Evolutionary conservation across 2,113 vertebrate genomes (phyloP).

Genomic region (Oostethus manadensis): DNA sequence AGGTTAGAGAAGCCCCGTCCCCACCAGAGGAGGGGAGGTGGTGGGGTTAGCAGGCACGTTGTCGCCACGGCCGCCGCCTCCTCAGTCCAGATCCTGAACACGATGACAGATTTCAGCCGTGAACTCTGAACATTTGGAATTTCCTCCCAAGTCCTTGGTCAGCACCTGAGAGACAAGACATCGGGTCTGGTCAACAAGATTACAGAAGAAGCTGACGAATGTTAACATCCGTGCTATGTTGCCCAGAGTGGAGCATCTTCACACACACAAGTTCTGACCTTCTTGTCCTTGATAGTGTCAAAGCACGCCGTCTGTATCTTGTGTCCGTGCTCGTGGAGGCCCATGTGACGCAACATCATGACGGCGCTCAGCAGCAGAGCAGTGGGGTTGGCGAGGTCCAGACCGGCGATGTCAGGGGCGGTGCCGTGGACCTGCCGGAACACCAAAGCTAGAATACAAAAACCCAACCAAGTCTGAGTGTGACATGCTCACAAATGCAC

Average conservation of each 20-base stretch:
- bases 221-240: too few species aligned
- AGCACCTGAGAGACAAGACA: slow-evolving; percentile 68
- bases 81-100: slow-evolving; percentile 46
- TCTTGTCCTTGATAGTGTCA: slow-evolving; percentile 84
- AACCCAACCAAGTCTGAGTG: background rate
- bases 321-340: slow-evolving; percentile 73
- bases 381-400: slow-evolving; percentile 92
- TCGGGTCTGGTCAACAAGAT: background rate
- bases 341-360: slow-evolving; percentile 96
- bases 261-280: slow-evolving; percentile 63
- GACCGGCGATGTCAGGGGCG: slow-evolving; percentile 91
- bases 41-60: too few species aligned
- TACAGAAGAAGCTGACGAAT: too few species aligned
- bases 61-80: too few species aligned
- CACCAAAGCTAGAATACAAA: too few species aligned
- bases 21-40: too few species aligned
- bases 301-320: slow-evolving; percentile 86
- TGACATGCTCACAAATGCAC: slow-evolving; percentile 15
- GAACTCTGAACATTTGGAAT: slow-evolving; percentile 89
- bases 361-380: slow-evolving; percentile 90
- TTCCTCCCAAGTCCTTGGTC: slow-evolving; percentile 92
- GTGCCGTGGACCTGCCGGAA: slow-evolving; percentile 86
- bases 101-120: slow-evolving; percentile 86
- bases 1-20: too few species aligned
- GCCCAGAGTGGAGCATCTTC: too few species aligned